Evolutionary conservation across 2,113 vertebrate genomes (phyloP), one percentile per base, ranked within the genome.

Genomic region (Tapirus terrestris): DNA sequence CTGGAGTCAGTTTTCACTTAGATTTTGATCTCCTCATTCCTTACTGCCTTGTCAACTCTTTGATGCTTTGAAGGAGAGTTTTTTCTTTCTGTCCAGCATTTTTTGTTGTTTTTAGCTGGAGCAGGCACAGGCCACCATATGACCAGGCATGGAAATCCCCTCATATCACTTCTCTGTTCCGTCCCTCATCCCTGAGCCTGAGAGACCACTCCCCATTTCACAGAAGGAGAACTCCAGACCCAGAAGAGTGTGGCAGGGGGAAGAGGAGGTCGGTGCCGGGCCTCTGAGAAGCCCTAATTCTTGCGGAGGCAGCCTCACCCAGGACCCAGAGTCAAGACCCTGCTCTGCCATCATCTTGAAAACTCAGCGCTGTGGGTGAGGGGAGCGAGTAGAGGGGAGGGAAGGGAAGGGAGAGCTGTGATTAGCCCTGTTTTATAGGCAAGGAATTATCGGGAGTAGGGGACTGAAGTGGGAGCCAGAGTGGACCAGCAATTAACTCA

Each of bases 371-470:
- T 39, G 11, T 27, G 31, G 23, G 14, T 17, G 18, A 96, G 14
- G 51, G 68, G 25, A 20, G n/a, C 1, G 2, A 51, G 33, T 33
- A 6, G n/a, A 9, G 58, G 58, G 70, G 25, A 65, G 2, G 51
- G 31, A 8, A 86, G 36, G 63, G 84, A 63, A 48, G 10, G 23
- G n/a, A n/a, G 11, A 45, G n/a, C 72, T 94, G 63, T 94, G 80
- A 95, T 95, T 97, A 96, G 14, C 39, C 60, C 45, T 92, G 89
- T 73, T 97, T 97, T 97, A 94, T 70, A 73, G 68, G 45, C 89
- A 80, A 90, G 48, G 65, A 83, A 83, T 94, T 83, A 91, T 12
- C 43, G 20, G 88, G 65, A 93, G 8, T 8, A 21, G 13, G 43
- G 87, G 13, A 29, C 27, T 10, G 48, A 82, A 81, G 65, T 8